These are phyloP conservation scores for Gnatocerus cornutus DNA, from an alignment of 2,888 invertebrate genomes.

Conservation along the genomic window DNA sequence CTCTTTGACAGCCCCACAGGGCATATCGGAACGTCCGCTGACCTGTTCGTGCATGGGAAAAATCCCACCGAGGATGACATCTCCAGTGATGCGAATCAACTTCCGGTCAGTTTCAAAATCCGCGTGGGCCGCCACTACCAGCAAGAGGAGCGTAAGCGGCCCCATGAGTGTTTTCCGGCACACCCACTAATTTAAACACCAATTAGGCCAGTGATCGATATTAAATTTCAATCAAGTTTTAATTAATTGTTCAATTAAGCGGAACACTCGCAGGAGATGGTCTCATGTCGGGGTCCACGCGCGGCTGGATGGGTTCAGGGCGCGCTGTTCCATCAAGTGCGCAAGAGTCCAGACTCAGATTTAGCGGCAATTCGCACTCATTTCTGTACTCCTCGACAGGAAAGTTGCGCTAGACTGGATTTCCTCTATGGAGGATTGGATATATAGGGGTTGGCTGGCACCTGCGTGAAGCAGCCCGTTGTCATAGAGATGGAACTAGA, in stretches of 20 bases:
- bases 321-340: slow-evolving; percentile 21
- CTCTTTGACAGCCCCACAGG: slow-evolving; percentile 76
- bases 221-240: slow-evolving; percentile 50
- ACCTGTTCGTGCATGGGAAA: slow-evolving; percentile 81
- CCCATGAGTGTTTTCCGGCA: slow-evolving; percentile 43
- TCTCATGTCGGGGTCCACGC: slow-evolving; percentile 44
- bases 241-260: slow-evolving; percentile 53
- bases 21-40: slow-evolving; percentile 66
- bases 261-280: slow-evolving; percentile 44
- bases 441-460: slow-evolving; percentile 65
- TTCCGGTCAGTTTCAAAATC: slow-evolving; percentile 60
- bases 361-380: slow-evolving; percentile 53
- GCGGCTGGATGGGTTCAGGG: slow-evolving; percentile 6
- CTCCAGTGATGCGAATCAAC: slow-evolving; percentile 72
- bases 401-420: slow-evolving; percentile 60
- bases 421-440: slow-evolving; percentile 57
- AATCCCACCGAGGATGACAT: slow-evolving; percentile 79
- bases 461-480: slow-evolving; percentile 65
- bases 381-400: slow-evolving; percentile 49
- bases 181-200: slow-evolving; percentile 46
- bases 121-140: slow-evolving; percentile 49
- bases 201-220: slow-evolving; percentile 47
- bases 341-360: slow-evolving; percentile 48
- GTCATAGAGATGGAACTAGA: slow-evolving; percentile 64
- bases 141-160: slow-evolving; percentile 45